Evolutionary conservation across 2,113 vertebrate species (phyloP).

Genomic region (Oncorhynchus kisutch): DNA sequence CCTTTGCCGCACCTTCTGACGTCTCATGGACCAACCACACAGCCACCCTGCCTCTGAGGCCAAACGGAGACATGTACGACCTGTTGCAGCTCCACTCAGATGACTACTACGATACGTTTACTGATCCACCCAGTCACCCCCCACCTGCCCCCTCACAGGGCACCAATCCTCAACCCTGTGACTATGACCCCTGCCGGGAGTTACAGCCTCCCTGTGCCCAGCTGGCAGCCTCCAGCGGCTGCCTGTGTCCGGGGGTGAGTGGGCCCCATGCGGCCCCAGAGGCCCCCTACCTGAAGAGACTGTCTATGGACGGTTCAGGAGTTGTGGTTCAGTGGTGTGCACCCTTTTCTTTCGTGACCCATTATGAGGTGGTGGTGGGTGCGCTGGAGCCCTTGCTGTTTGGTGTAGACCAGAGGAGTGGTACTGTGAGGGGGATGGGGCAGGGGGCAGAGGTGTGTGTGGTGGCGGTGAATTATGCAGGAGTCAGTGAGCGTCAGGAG

Average conservation of each 20-base stretch:
- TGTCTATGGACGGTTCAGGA: conserved; percentile 49
- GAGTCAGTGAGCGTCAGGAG: neutral
- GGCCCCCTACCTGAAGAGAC: conserved; percentile 25
- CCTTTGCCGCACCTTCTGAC: conserved; percentile 26
- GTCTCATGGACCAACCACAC: neutral
- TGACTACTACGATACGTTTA: conserved; percentile 17
- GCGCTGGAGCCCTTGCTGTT: conserved; percentile 4
- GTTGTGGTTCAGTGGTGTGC: conserved; percentile 69
- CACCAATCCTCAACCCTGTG: conserved; percentile 5
- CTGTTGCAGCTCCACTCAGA: fast-evolving
- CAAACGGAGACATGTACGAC: fast-evolving
- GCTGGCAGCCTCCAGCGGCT: conserved; percentile 16
- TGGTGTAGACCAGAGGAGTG: conserved; percentile 21
- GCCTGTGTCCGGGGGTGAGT: conserved; percentile 63
- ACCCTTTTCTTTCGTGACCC: conserved; percentile 55
- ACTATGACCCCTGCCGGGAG: conserved; percentile 63
- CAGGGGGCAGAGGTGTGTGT: conserved; percentile 60
- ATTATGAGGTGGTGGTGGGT: conserved; percentile 52
- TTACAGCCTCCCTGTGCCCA: conserved; percentile 45
- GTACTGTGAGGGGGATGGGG: conserved; percentile 26
- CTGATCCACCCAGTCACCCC: fast-evolving
- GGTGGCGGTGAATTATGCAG: conserved; percentile 55
- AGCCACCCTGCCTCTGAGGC: neutral
- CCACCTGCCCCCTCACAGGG: fast-evolving
- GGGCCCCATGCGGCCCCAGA: conserved; percentile 16